Conservation (phyloP, 2,113 vertebrate species). For the Mormoops blainvillei region DNA sequence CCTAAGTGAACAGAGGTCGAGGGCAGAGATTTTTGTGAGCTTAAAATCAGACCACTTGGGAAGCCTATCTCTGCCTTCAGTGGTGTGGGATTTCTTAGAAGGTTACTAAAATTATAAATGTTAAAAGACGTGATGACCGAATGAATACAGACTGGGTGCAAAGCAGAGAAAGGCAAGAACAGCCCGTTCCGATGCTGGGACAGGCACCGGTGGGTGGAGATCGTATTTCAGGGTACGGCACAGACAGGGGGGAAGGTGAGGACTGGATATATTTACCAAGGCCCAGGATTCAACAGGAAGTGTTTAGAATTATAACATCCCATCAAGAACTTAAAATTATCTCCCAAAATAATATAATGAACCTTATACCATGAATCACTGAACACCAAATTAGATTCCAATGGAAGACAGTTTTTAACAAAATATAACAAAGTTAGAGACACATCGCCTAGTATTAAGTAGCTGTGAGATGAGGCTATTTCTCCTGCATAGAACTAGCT, state of each 20-base stretch:
- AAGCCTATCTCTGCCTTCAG: not conserved
- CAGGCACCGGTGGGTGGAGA: not conserved
- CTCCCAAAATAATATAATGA: not conserved
- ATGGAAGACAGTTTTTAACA: not conserved
- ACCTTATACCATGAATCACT: slow-evolving; percentile 4
- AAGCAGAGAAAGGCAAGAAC: not conserved
- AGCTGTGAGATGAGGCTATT: not conserved
- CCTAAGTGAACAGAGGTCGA: not conserved
- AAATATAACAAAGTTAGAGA: slow-evolving; percentile 16
- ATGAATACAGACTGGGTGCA: not conserved
- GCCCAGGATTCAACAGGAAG: not conserved
- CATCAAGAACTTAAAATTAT: not conserved
- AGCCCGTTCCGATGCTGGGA: not conserved
- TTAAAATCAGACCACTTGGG: not conserved
- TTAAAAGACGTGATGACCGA: not conserved
- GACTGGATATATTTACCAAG: not conserved
- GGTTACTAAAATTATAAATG: not conserved
- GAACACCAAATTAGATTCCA: not conserved
- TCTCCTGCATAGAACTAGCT: not conserved
- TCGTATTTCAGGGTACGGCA: not conserved
- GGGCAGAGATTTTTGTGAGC: not conserved
- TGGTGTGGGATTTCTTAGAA: not conserved
- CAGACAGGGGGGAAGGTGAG: not conserved
- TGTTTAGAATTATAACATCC: not conserved
- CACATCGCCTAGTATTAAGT: not conserved